Percentiles rank a stretch among this genome's conserved stretches.
Evolutionary conservation across 1,140 invertebrate species (phyloP).

Genomic region (Conopomorpha cramerella): DNA sequence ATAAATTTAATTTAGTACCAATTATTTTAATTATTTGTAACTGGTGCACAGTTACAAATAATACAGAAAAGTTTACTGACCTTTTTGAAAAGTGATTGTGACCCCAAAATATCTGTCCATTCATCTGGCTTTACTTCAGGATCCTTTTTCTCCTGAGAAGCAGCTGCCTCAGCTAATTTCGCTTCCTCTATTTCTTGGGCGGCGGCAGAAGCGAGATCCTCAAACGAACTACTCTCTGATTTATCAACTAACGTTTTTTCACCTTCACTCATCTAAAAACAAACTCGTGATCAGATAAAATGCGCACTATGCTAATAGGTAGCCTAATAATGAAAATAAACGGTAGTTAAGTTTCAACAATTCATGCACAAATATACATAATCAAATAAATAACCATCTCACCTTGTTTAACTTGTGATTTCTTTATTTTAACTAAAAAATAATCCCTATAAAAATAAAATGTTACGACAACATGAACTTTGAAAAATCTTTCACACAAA

Average conservation of each 20-base stretch:
- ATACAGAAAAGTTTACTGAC: no score
- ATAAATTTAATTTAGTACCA: not conserved
- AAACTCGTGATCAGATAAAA: conserved; percentile 24
- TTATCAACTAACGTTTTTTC: conserved; percentile 43
- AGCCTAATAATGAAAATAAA: no score
- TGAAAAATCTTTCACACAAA: no score
- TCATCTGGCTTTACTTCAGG: conserved; percentile 27
- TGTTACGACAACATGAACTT: no score
- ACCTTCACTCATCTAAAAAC: conserved; percentile 48
- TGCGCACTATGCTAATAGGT: no score
- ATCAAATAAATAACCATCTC: no score
- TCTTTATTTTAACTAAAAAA: no score
- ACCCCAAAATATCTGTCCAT: conserved; percentile 53
- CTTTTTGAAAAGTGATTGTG: conserved; percentile 47
- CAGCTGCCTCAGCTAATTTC: conserved; percentile 36
- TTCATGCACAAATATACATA: no score
- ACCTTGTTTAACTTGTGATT: no score
- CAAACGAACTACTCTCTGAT: conserved; percentile 57
- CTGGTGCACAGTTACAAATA: not conserved
- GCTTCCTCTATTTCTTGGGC: conserved; percentile 48
- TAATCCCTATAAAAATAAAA: no score
- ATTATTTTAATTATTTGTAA: no score
- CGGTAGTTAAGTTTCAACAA: no score
- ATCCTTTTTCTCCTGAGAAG: conserved; percentile 23
- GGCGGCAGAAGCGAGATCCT: conserved; percentile 46